Conservation (phyloP, 2,113 vertebrate genomes). For the Steatornis caripensis region DNA sequence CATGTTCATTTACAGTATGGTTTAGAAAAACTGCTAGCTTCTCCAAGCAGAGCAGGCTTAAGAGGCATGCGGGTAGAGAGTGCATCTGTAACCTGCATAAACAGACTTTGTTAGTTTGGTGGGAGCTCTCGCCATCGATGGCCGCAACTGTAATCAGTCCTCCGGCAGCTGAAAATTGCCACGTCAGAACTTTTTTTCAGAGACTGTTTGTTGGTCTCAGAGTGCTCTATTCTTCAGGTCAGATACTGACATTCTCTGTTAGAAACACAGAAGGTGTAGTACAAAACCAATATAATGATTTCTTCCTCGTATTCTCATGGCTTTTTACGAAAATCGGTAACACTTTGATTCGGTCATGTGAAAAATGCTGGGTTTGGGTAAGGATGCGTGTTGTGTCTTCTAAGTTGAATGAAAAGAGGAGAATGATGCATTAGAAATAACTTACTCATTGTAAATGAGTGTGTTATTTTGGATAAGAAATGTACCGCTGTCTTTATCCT, state of each 20-base stretch:
- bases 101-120: background rate
- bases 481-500: background rate
- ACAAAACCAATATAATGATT: background rate
- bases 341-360: background rate
- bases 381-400: background rate
- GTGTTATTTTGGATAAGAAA: background rate
- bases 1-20: background rate
- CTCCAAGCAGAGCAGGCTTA: background rate
- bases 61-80: background rate
- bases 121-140: background rate
- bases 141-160: background rate
- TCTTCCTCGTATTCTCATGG: background rate
- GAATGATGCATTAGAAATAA: background rate
- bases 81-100: rapidly evolving
- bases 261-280: background rate
- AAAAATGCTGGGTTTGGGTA: background rate
- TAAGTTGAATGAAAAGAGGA: background rate
- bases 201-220: background rate
- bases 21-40: background rate
- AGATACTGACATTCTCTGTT: background rate
- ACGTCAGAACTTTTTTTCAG: background rate
- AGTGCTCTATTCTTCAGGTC: background rate
- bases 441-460: background rate
- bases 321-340: background rate
- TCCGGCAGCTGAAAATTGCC: background rate